Conservation (phyloP, 2,888 invertebrate species). For the Dryocosmus kuriphilus region DNA sequence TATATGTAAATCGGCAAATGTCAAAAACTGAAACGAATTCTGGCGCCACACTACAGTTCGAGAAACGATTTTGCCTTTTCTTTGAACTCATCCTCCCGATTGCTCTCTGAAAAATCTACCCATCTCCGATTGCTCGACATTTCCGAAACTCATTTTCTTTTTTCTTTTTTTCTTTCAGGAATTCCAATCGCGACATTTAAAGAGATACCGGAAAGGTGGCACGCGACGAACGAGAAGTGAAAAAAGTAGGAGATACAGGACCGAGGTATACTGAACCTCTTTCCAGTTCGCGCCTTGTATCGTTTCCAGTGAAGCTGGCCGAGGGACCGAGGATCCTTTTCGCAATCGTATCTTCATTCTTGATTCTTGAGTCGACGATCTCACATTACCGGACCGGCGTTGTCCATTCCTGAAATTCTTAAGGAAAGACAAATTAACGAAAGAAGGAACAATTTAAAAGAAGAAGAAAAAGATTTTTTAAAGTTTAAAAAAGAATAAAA, state of each 20-base stretch:
- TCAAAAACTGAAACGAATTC: neutral
- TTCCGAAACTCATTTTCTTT: conserved; percentile 11
- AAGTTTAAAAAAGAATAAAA: neutral
- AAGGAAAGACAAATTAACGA: too few relatives aligned
- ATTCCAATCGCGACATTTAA: conserved; percentile 1
- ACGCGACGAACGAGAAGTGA: conserved; percentile 33
- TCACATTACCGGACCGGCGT: neutral
- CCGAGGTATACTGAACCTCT: conserved; percentile 22
- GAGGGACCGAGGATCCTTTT: conserved; percentile 14
- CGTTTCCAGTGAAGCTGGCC: conserved; percentile 9
- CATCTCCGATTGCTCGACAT: neutral
- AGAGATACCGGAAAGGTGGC: conserved; percentile 16
- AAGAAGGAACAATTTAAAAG: neutral
- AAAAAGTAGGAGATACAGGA: conserved; percentile 25
- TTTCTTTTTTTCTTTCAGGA: conserved; percentile 22
- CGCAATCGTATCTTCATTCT: conserved; percentile 10
- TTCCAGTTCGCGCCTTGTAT: conserved; percentile 27
- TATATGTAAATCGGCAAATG: neutral
- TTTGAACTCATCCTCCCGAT: neutral
- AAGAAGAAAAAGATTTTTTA: neutral
- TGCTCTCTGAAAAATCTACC: neutral
- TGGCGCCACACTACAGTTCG: conserved; percentile 2
- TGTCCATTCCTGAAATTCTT: neutral
- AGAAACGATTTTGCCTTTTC: neutral
- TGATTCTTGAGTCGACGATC: neutral